Evolutionary conservation across 92 coral and sea anemone species (phyloP), one percentile per base, ranked within the genome.

Genomic region (Porites divaricata): DNA sequence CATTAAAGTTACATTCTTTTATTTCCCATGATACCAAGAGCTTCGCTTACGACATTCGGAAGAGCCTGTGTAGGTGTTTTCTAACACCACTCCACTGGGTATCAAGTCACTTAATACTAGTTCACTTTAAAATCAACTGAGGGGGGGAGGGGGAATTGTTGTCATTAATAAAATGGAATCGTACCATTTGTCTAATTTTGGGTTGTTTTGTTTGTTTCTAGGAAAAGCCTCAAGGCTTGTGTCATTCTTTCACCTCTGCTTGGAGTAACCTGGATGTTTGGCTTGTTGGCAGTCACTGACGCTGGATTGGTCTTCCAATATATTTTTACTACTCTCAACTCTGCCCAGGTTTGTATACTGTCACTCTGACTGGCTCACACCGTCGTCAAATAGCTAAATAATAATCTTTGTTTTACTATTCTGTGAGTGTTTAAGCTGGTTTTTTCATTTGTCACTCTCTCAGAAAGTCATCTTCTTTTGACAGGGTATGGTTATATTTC

Each of bases 281-380:
- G 93, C 13, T 69, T 92, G 12, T 70, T 92, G 48, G 70, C 81
- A 6, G 89, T 87, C 68, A 83, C 89, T 19, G 82, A 87, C n/a
- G 86, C 89, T 2, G 88, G 88, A 25, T 70, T 92, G 79, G 93
- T 28, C 23, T 75, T 92, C 83, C 91, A 92, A 87, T 92, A 92
- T 35, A 83, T 92, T 49, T 92, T 92, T 63, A 90, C 90, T 19
- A 92, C 90, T 64, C 87, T 92, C 8, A 89, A 90, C 91, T 89
- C 95, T 4, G 61, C 88, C 21, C 95, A 92, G 95, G 95, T 92
- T 11, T 53, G 72, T 69, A 58, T 74, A 75, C 26, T 25, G 54
- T 23, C 54, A 61, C 16, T 54, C 56, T 41, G 45, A 6, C 45
- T 6, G 45, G 45, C 45, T 6, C 45, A 35, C 45, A 35, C 45